A percentile compares a stretch with the other conserved stretches of the same genome.
These are phyloP conservation scores for Zygothrica quintamaculata DNA, from an alignment of 2,888 invertebrate genomes.

Conservation along the genomic window DNA sequence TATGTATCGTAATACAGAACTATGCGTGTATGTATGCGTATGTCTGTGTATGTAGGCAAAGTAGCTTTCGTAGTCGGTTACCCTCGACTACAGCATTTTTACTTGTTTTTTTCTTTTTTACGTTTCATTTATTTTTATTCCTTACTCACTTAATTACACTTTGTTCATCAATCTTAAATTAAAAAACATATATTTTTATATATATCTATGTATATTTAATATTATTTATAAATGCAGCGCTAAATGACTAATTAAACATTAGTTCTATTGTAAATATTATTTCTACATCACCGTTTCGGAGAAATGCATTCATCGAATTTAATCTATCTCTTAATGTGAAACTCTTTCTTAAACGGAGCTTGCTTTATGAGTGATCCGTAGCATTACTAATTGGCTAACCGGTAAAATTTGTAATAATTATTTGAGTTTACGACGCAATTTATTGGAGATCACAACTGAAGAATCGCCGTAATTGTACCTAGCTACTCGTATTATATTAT, in stretches of 20 bases:
- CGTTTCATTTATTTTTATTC: conserved; percentile 28
- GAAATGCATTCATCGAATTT: conserved; percentile 36
- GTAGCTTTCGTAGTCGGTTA: too few relatives aligned
- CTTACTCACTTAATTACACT: conserved; percentile 25
- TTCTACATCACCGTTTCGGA: conserved; percentile 37
- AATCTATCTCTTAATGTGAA: conserved; percentile 51
- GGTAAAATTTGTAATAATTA: conserved; percentile 12
- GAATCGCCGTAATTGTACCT: conserved; percentile 33
- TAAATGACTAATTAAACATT: conserved; percentile 47
- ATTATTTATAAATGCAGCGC: conserved; percentile 47
- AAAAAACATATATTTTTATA: conserved; percentile 16
- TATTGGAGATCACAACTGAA: conserved; percentile 50
- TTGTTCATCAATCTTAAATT: conserved; percentile 45
- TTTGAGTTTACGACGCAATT: conserved; percentile 6
- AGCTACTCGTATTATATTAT: conserved; percentile 2
- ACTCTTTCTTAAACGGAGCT: conserved; percentile 39
- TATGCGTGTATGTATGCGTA: too few relatives aligned
- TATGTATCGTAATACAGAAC: too few relatives aligned
- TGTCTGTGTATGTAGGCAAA: too few relatives aligned
- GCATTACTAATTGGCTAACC: conserved; percentile 33
- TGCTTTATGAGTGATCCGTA: conserved; percentile 59
- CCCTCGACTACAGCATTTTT: too few relatives aligned
- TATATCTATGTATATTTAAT: too few relatives aligned
- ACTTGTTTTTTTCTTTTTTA: conserved; percentile 33
- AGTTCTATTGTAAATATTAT: conserved; percentile 65